phyloP scores from a whole-genome alignment of 2,797 vertebrate species.

The Danio albolineatus region DNA sequence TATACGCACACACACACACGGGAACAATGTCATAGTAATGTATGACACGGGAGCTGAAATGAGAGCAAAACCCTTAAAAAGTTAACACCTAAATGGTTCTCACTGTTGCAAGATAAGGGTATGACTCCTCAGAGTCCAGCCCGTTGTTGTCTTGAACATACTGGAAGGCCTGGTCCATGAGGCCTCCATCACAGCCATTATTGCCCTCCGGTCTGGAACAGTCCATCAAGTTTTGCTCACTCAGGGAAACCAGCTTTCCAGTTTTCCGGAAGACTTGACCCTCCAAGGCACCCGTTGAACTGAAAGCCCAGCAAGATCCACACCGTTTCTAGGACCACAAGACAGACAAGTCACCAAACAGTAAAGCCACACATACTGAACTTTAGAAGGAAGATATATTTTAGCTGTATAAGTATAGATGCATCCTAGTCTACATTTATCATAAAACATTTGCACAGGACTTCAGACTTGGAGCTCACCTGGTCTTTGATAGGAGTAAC shows the following conservation, averaged over 20 bases:
- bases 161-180: conserved; percentile 81
- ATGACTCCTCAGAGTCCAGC: conserved; percentile 82
- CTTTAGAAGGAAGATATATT: too few species aligned
- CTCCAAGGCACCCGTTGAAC: conserved; percentile 82
- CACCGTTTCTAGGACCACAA: conserved; percentile 75
- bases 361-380: neutral
- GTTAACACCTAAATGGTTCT: neutral
- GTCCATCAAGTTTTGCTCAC: conserved; percentile 86
- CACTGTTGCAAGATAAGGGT: conserved; percentile 82
- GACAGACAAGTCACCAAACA: neutral
- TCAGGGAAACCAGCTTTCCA: conserved; percentile 78
- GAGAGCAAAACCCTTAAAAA: neutral
- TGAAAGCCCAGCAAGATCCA: conserved; percentile 89
- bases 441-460: neutral
- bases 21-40: too few species aligned
- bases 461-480: conserved; percentile 65
- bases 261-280: conserved; percentile 83
- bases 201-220: conserved; percentile 82
- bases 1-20: too few species aligned
- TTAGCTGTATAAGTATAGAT: too few species aligned
- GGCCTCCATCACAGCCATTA: conserved; percentile 80
- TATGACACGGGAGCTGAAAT: neutral
- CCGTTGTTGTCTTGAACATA: conserved; percentile 82
- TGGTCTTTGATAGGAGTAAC: conserved; percentile 87
- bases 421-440: too few species aligned